These are phyloP conservation scores for Smittia aterrima DNA, from an alignment of 2,888 invertebrate genomes.

Conservation along the genomic window DNA sequence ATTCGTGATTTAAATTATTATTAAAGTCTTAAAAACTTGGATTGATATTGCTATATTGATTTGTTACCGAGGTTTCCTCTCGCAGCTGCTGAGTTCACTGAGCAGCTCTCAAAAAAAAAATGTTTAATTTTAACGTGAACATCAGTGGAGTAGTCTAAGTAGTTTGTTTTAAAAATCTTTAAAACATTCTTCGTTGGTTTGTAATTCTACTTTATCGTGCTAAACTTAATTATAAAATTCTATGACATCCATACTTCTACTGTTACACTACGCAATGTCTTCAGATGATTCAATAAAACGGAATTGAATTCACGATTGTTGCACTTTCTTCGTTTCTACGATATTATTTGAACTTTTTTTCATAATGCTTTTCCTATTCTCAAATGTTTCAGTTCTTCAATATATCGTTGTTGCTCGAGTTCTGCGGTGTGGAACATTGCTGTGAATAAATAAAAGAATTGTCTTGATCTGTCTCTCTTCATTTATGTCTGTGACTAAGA, in stretches of 20 bases:
- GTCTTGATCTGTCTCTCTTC: no score
- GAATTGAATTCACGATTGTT: neutral
- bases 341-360: constrained; percentile 38
- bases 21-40: no score
- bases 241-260: neutral
- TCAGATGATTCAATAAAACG: neutral
- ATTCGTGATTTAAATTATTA: neutral
- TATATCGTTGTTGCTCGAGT: constrained; percentile 27
- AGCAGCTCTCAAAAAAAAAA: no score
- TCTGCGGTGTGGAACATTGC: constrained; percentile 33
- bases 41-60: no score
- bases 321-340: neutral
- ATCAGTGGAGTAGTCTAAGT: no score
- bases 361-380: constrained; percentile 15
- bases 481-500: no score
- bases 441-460: constrained; percentile 36
- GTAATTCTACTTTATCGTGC: neutral
- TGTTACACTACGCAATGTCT: neutral
- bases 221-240: neutral
- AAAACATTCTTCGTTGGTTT: no score
- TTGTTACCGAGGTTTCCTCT: no score
- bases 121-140: no score
- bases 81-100: no score
- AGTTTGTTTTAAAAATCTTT: no score
- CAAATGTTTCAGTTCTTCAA: constrained; percentile 29